Conservation (phyloP, 2,113 vertebrate genomes). For the Turdus rufiventris region DNA sequence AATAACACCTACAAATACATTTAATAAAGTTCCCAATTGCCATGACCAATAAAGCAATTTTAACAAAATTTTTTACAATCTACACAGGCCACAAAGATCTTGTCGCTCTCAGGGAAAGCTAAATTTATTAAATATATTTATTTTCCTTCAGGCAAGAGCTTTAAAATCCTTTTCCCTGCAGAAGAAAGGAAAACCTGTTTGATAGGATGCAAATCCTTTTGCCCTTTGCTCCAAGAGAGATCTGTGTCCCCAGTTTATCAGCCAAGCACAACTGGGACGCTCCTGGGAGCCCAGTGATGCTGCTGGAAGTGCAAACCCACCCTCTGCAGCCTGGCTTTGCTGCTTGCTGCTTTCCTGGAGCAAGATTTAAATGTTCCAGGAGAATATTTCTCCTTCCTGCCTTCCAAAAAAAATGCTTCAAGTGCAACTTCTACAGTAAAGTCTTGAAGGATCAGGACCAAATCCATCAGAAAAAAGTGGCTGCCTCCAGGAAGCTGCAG, state of each 20-base stretch:
- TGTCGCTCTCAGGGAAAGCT: not conserved
- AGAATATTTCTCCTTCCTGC: not conserved
- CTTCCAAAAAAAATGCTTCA: not conserved
- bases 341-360: not conserved
- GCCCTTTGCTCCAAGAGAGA: not conserved
- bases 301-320: not conserved
- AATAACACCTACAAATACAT: not conserved
- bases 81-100: not conserved
- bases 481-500: not conserved
- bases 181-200: not conserved
- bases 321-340: not conserved
- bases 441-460: not conserved
- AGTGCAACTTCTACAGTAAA: not conserved
- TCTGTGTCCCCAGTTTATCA: not conserved
- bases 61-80: not conserved
- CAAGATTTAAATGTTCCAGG: not conserved
- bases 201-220: not conserved
- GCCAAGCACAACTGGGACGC: rapidly evolving
- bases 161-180: not conserved
- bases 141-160: not conserved
- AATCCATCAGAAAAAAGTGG: not conserved
- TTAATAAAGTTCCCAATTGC: not conserved
- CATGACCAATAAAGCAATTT: not conserved
- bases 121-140: not conserved
- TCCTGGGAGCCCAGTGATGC: not conserved